These are phyloP conservation scores for Neolamprologus toae DNA, from an alignment of 2,113 vertebrate genomes.

Conservation along the genomic window DNA sequence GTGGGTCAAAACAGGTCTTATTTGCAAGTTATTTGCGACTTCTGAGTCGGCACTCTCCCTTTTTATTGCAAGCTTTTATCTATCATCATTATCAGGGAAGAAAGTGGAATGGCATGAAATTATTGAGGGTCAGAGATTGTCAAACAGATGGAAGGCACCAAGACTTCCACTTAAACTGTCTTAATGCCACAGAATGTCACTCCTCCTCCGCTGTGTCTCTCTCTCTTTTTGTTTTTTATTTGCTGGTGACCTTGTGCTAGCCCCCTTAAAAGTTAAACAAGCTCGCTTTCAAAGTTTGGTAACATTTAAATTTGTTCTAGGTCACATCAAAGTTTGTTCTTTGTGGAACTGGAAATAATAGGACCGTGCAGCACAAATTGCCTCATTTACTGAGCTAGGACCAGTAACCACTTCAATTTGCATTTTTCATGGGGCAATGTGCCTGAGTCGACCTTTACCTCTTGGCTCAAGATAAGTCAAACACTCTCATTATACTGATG, in stretches of 20 bases:
- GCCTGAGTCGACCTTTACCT: background rate
- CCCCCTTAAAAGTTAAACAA: background rate
- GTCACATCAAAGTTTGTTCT: background rate
- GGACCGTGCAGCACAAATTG: background rate
- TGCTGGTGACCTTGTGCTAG: background rate
- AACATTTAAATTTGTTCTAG: background rate
- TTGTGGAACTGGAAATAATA: background rate
- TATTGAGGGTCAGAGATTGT: background rate
- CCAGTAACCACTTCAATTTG: background rate
- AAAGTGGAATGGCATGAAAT: constrained; percentile 10
- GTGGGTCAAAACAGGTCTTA: background rate
- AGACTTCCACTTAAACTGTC: background rate
- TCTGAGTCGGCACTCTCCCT: background rate
- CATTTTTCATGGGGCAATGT: background rate
- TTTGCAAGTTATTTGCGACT: background rate
- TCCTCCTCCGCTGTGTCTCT: background rate
- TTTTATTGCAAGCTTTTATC: constrained; percentile 1
- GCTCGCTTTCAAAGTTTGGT: background rate
- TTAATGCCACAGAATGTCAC: background rate
- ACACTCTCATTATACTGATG: background rate
- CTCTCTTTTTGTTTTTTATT: background rate
- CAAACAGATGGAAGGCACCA: background rate
- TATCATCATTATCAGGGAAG: background rate
- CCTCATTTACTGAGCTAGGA: background rate
- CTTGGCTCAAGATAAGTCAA: background rate